Evolutionary conservation across 2,797 vertebrate species (phyloP).

Genomic region (Coranthus polyacanthus): DNA sequence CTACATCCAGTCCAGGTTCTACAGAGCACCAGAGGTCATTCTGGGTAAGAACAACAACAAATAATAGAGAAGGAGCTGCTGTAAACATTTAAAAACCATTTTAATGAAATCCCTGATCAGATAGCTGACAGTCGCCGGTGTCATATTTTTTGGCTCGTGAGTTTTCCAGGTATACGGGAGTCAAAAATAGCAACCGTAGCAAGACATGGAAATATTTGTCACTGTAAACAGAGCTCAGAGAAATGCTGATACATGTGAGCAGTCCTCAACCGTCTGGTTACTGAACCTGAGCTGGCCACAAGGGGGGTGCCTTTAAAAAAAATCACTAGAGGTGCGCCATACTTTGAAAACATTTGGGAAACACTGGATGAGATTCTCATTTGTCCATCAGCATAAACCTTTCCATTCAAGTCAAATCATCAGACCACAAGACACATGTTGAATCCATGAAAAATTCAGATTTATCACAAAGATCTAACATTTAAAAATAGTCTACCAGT

Average conservation of each 20-base stretch:
- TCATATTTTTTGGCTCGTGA: neutral
- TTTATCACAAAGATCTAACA: no score
- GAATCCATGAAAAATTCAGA: no score
- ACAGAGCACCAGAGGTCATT: conserved; percentile 98
- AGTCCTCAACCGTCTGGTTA: neutral
- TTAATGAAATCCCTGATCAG: neutral
- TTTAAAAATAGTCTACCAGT: no score
- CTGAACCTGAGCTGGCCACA: conserved; percentile 11
- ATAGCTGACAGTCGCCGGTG: neutral
- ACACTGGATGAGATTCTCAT: no score
- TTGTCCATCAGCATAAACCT: no score
- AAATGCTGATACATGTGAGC: conserved; percentile 1
- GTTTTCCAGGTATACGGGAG: neutral
- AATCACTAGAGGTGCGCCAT: neutral
- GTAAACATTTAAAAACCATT: neutral
- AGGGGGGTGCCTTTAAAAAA: neutral
- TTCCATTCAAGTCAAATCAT: no score
- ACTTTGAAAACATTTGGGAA: no score
- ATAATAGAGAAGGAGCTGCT: no score
- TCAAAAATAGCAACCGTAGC: conserved; percentile 5
- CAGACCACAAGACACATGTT: no score
- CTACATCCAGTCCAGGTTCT: conserved; percentile 98
- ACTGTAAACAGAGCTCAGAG: conserved; percentile 15
- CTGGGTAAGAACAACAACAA: conserved; percentile 79
- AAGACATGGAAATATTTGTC: conserved; percentile 10